These are phyloP conservation scores for Camponotus fellah DNA, from an alignment of 2,888 invertebrate species.

Conservation along the genomic window DNA sequence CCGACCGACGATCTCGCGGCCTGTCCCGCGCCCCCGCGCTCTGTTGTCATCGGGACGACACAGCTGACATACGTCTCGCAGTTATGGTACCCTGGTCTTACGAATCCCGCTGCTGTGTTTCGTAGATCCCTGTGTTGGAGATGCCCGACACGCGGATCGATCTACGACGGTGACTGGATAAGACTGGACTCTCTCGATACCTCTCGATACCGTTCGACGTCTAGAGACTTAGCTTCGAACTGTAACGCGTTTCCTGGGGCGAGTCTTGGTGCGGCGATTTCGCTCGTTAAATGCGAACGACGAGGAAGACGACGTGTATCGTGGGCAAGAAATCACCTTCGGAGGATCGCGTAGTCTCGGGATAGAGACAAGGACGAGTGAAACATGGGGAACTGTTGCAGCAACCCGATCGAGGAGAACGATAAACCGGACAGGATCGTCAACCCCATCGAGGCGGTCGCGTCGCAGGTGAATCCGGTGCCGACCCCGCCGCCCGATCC, in stretches of 20 bases:
- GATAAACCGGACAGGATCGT: constrained; percentile 88
- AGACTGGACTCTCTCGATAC: too few relatives aligned
- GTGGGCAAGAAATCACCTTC: background rate
- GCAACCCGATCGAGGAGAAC: constrained; percentile 90
- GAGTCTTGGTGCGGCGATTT: background rate
- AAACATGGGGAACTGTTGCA: constrained; percentile 95
- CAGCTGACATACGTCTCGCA: constrained; percentile 37
- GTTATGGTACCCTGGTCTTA: background rate
- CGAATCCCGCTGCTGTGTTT: background rate
- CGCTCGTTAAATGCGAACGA: constrained; percentile 22
- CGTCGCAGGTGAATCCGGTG: constrained; percentile 89
- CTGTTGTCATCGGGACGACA: background rate
- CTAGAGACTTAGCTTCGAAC: background rate
- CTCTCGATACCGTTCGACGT: background rate
- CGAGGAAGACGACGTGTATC: background rate
- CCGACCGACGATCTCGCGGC: constrained; percentile 17
- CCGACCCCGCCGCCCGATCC: constrained; percentile 92
- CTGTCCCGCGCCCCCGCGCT: background rate
- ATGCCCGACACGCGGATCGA: background rate
- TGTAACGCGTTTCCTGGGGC: background rate
- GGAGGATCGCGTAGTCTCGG: background rate
- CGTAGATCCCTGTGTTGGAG: background rate
- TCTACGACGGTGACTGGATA: background rate
- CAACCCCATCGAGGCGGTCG: constrained; percentile 86
- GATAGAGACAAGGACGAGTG: background rate